These are phyloP conservation scores for Theonella swinhoei DNA, from an alignment of 37 sponge, comb jelly and placozoan genomes.

Conservation along the genomic window DNA sequence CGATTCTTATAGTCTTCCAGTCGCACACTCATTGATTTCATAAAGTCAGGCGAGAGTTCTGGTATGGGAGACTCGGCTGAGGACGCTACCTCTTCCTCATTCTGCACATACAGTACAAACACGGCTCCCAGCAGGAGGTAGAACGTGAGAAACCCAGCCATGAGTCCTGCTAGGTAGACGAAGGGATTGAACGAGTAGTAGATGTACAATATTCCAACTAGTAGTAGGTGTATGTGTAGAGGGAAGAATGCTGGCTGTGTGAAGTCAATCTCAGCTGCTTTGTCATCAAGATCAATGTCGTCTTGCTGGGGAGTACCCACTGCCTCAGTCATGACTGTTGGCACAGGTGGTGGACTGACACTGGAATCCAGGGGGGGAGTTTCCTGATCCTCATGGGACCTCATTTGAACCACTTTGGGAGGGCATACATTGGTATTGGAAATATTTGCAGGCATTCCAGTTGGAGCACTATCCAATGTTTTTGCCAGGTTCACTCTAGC, in stretches of 20 bases:
- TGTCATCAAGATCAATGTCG: neutral
- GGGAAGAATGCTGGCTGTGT: neutral
- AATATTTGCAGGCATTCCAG: neutral
- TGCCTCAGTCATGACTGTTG: neutral
- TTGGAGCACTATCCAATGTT: neutral
- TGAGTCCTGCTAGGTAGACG: conserved; percentile 70
- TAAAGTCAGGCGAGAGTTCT: conserved; percentile 7
- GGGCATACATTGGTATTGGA: neutral
- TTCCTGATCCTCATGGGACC: no score
- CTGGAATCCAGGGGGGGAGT: neutral
- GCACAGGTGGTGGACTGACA: neutral
- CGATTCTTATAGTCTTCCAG: neutral
- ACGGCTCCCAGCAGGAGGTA: conserved; percentile 40
- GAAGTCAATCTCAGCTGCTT: neutral
- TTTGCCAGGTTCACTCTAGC: neutral
- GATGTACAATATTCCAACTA: conserved; percentile 44
- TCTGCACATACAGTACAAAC: conserved; percentile 57
- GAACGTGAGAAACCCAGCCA: conserved; percentile 62
- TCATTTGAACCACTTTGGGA: neutral
- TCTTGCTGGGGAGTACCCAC: neutral
- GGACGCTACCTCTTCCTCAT: conserved; percentile 23
- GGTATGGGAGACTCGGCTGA: neutral
- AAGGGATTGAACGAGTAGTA: conserved; percentile 63
- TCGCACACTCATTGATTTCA: conserved; percentile 10
- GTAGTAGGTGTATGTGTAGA: conserved; percentile 8